Percentiles rank a stretch among this genome's conserved stretches.
phyloP scores from a whole-genome alignment of 1,140 invertebrate species.

The Brachionus paranguensis region DNA sequence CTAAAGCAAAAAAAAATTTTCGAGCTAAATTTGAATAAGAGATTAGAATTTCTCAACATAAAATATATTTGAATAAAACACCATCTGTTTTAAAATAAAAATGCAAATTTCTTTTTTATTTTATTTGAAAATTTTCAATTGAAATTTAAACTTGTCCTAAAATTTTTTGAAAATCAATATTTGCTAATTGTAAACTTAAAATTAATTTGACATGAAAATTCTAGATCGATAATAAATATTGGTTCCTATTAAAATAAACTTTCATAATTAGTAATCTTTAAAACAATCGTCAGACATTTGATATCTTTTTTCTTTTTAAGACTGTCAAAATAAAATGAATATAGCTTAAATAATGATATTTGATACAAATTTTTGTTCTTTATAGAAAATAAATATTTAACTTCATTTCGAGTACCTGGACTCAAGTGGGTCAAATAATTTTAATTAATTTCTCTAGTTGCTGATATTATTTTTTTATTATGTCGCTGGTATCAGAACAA shows the following conservation, averaged over 20 bases:
- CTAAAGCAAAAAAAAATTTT: neutral
- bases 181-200: neutral
- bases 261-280: neutral
- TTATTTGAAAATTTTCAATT: neutral
- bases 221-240: neutral
- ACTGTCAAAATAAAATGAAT: neutral
- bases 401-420: neutral
- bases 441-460: neutral
- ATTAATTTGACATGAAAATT: neutral
- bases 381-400: neutral
- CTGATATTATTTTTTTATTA: neutral
- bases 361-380: neutral
- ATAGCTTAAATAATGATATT: neutral
- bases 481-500: neutral
- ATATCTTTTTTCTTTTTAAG: too few species aligned
- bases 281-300: neutral
- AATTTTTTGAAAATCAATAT: neutral
- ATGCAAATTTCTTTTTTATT: neutral
- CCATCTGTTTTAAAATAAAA: neutral
- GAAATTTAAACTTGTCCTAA: neutral
- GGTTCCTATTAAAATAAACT: neutral
- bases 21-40: neutral
- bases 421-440: neutral
- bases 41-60: neutral
- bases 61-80: neutral